A percentile compares a stretch with the other conserved stretches of the same genome.
phyloP scores from a whole-genome alignment of 2,797 vertebrate genomes.

The Scolopax rusticola region DNA sequence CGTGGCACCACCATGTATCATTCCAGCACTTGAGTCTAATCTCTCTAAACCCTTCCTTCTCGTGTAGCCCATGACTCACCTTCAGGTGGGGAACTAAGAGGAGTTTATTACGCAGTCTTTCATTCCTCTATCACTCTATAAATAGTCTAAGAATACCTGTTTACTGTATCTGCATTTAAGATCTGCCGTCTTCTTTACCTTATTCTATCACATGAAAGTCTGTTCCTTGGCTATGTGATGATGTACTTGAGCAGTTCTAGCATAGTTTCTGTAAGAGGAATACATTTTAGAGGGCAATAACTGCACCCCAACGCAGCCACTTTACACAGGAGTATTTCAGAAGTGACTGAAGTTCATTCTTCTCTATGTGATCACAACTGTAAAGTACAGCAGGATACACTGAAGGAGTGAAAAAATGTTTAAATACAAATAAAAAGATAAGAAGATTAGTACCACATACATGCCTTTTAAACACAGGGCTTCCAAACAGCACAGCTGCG shows the following conservation, averaged over 20 bases:
- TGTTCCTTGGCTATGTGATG: background rate
- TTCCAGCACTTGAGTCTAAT: background rate
- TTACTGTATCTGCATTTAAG: slow-evolving; percentile 17
- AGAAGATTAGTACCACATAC: background rate
- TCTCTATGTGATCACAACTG: background rate
- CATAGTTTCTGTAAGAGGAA: background rate
- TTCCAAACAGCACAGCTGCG: background rate
- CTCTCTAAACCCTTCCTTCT: background rate
- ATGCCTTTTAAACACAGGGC: background rate
- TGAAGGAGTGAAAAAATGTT: background rate
- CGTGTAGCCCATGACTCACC: slow-evolving; percentile 15
- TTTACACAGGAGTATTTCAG: background rate
- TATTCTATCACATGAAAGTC: slow-evolving; percentile 10
- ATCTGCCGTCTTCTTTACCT: slow-evolving; percentile 23
- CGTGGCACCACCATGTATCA: background rate
- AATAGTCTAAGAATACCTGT: slow-evolving; percentile 20
- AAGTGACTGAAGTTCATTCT: background rate
- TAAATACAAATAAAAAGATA: background rate
- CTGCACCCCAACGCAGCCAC: background rate
- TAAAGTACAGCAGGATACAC: background rate
- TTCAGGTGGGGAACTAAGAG: slow-evolving; percentile 9
- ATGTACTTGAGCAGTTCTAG: background rate
- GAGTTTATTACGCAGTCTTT: slow-evolving; percentile 18
- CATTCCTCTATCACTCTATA: background rate
- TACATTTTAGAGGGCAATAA: background rate